These are phyloP conservation scores for Petrocephalus microphthalmus DNA, from an alignment of 2,113 vertebrate genomes.

Conservation along the genomic window DNA sequence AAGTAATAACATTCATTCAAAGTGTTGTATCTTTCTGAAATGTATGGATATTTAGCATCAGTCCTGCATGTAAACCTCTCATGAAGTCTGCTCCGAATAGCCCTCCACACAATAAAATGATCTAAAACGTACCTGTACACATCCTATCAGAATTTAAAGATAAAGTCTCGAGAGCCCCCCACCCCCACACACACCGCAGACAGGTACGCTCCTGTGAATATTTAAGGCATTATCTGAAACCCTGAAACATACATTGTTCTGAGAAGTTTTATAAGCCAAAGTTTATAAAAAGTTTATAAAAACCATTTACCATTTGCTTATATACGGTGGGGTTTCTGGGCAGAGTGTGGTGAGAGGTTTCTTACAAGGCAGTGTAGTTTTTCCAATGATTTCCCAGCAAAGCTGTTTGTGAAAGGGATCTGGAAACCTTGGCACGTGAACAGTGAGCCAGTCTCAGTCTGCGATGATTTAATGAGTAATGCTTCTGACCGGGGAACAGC, in stretches of 20 bases:
- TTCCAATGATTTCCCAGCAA: not conserved
- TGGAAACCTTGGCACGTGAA: not conserved
- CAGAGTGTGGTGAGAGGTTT: not conserved
- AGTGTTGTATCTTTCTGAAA: not conserved
- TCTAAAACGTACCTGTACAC: not conserved
- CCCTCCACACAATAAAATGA: not conserved
- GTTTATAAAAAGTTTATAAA: too few species aligned
- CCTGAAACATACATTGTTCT: not conserved
- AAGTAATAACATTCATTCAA: slow-evolving; percentile 50
- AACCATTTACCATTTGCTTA: not conserved
- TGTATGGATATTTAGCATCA: not conserved
- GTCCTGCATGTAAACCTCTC: not conserved
- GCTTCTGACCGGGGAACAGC: not conserved
- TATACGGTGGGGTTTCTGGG: too few species aligned
- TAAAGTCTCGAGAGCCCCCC: not conserved
- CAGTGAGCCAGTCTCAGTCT: not conserved
- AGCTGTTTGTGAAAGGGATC: not conserved
- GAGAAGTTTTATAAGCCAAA: not conserved
- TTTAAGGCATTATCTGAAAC: not conserved
- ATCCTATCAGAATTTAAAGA: not conserved
- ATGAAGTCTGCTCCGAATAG: not conserved
- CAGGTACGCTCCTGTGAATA: not conserved
- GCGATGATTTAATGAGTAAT: not conserved
- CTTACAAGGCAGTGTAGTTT: not conserved
- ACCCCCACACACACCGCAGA: not conserved